Evolutionary conservation across 2,113 vertebrate species (phyloP), one percentile per base, ranked within the genome.

Genomic region (Cyprinodon tularosa): DNA sequence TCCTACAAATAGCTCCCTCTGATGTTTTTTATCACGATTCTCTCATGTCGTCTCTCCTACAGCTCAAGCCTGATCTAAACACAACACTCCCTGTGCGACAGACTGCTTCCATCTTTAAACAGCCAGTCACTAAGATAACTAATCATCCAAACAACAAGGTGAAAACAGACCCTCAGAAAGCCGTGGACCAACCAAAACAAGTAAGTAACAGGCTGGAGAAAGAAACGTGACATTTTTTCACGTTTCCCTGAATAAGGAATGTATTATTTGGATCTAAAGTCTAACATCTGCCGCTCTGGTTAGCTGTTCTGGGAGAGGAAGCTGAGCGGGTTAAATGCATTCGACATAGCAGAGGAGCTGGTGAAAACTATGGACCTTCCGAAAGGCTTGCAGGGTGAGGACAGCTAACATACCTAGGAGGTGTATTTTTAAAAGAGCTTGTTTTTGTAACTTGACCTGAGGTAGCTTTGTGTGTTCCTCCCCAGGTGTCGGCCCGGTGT

Each of bases 241-340:
- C 3, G 20, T 57, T 57, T 15, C 17, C 61, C 36, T 38, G 36
- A 38, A 62, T 38, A 62, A 38, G 13, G 36, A 38, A 37, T 9
- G 17, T 62, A 17, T 62, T 62, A 17, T 5, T 3, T 38, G 4
- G 4, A 14, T 42, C 40, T 5, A 12, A 10, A 22, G 20, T 4
- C 20, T 42, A 29, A 22, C 13, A n/a, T 45, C 45, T 66, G 62
- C 22, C 9, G 22, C 4, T 14, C 42, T 65, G 40, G 38, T 62
- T 85, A 99, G 98, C 95, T 99, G 40, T 99, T 99, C 91, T 99
- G 98, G 98, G 98, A 98, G 90, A 97, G 96, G 93, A 99, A 99
- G 74, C 79, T 99, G 75, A 97, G 96, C 1, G 98, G 97, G 0
- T 91, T 99, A 83, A 97, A 96, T 0, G 96, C 96, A 13, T 99